Base-by-base conservation (phyloP, 2,888 invertebrate species). In the Acheta domesticus region DNA sequence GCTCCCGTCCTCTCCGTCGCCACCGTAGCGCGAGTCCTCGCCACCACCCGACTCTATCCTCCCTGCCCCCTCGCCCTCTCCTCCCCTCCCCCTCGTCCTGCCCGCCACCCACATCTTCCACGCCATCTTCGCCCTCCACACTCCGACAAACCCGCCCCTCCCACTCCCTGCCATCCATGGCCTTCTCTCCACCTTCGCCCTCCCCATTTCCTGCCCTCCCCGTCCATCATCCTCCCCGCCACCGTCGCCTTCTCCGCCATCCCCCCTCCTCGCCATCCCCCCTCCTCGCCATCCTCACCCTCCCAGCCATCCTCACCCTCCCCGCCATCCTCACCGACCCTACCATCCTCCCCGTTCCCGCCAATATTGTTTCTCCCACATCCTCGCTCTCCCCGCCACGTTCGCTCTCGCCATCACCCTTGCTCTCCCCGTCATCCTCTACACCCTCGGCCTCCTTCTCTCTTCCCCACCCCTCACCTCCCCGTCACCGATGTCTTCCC, bases 71-170 rank as follows among this genome's bases (percentile, higher is more conserved):
- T 5, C 36, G 36, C 36, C 36, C 36, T 36, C 36, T 8, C 36
- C 36, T 3, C 36, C 36, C 36, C 36, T 3, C 36, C 36, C 36
- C 36, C 36, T 36, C 36, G 0, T 4, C 36, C 36, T 36, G 36
- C 36, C 36, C 36, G 5, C 4, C 36, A 5, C 3, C 62, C 19
- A 62, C 62, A 19, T 19, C 62, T 19, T 3, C 5, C 62, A 0
- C 62, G 14, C 62, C n/a, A 19, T n/a, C n/a, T 0, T 19, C 8
- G 62, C n/a, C n/a, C 8, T 62, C 5, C n/a, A 2, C 62, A 2
- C 12, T 8, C 3, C 12, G n/a, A n/a, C n/a, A n/a, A n/a, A n/a
- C 1, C 62, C 2, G 0, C 4, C 0, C 62, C 36, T 1, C 8
- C 3, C 1, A 2, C 62, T 14, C 11, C 62, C 16, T 3, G 62